phyloP scores from a whole-genome alignment of 2,113 vertebrate genomes.

The Myrmophylax atrothorax region DNA sequence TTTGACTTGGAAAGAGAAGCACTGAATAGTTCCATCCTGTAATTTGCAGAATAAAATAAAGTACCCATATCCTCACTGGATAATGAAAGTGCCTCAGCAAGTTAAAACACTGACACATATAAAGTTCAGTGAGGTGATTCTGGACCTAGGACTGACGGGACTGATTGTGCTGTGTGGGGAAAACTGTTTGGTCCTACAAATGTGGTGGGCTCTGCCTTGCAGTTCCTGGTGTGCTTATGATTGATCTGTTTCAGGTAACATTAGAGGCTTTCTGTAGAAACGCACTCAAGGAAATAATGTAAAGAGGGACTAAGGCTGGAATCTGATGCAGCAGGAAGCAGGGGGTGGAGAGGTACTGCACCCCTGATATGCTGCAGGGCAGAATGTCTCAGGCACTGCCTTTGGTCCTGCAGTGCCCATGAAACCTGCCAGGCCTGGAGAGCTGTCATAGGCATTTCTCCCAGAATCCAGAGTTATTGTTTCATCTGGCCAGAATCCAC shows the following conservation, averaged over 20 bases:
- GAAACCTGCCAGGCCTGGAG: neutral
- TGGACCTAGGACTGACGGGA: rapidly evolving
- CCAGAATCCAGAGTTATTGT: neutral
- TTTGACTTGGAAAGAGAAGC: neutral
- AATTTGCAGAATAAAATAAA: neutral
- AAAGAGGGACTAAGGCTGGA: neutral
- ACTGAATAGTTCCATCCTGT: neutral
- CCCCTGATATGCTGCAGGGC: neutral
- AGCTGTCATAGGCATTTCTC: neutral
- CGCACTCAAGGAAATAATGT: neutral
- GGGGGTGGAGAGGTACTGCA: neutral
- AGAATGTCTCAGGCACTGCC: neutral
- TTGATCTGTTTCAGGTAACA: neutral
- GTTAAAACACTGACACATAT: neutral
- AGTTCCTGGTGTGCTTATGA: neutral
- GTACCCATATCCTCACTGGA: neutral
- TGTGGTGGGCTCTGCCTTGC: neutral
- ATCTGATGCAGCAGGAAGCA: neutral
- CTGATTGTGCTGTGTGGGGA: neutral
- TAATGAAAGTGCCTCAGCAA: neutral
- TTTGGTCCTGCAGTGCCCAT: neutral
- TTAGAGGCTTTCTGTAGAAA: neutral
- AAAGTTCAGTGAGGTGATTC: neutral
- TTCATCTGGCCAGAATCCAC: neutral
- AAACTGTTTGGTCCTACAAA: neutral